A percentile compares a stretch with the other conserved stretches of the same genome.
phyloP scores from a whole-genome alignment of 2,797 vertebrate genomes.

The Microchirus variegatus region DNA sequence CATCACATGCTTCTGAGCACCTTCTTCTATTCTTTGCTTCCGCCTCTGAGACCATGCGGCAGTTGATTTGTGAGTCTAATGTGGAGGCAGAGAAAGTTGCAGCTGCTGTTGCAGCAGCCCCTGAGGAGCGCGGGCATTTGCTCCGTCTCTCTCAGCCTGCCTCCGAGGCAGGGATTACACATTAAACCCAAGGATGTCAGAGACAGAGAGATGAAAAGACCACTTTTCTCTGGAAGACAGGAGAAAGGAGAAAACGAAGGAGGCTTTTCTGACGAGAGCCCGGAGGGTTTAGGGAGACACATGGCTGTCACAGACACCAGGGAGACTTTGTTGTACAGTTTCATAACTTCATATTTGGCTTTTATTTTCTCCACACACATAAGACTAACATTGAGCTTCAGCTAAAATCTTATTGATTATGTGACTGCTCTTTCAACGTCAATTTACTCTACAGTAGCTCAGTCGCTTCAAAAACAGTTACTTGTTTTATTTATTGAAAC shows the following conservation, averaged over 20 bases:
- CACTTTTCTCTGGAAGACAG: constrained; percentile 44
- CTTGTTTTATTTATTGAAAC: no score
- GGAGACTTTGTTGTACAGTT: constrained; percentile 8
- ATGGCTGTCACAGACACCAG: constrained; percentile 23
- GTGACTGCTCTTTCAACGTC: no score
- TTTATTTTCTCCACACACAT: neutral
- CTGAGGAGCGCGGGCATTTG: constrained; percentile 5
- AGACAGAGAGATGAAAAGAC: constrained; percentile 50
- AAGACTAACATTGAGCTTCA: neutral
- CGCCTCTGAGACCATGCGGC: constrained; percentile 45
- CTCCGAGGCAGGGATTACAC: constrained; percentile 67
- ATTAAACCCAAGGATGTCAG: constrained; percentile 51
- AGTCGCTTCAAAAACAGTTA: no score
- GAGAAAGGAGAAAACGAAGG: constrained; percentile 38
- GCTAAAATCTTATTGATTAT: neutral
- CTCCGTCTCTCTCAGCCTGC: constrained; percentile 49
- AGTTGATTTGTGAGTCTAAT: constrained; percentile 74
- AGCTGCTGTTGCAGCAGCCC: constrained; percentile 59
- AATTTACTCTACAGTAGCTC: no score
- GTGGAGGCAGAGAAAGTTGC: constrained; percentile 59
- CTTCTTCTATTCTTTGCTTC: constrained; percentile 47
- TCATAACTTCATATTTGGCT: neutral
- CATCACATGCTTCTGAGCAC: constrained; percentile 23
- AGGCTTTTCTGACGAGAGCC: constrained; percentile 54
- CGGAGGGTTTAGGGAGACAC: constrained; percentile 27